These are phyloP conservation scores for Actinostola sp. DNA, from an alignment of 92 coral and sea anemone genomes.

Conservation along the genomic window DNA sequence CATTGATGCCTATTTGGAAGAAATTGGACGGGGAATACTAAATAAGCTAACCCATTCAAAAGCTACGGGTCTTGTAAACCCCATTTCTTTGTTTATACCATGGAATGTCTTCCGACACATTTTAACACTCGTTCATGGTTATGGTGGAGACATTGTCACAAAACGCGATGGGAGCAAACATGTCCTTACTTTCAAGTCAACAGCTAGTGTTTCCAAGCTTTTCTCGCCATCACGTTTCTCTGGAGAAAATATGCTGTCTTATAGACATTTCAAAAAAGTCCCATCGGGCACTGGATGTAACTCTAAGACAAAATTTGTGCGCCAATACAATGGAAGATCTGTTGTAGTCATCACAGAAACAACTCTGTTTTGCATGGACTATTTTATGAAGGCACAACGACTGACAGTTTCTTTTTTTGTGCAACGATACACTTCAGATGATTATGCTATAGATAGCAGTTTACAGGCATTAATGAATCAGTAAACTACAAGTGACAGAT, in stretches of 20 bases:
- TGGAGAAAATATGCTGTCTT: constrained; percentile 40
- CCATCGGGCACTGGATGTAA: constrained; percentile 20
- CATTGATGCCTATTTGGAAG: constrained; percentile 27
- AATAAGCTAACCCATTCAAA: constrained; percentile 44
- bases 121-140: constrained; percentile 31
- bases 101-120: constrained; percentile 17
- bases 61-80: constrained; percentile 46
- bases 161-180: background rate
- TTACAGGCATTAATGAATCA: constrained; percentile 18
- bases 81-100: constrained; percentile 39
- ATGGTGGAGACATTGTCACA: constrained; percentile 21
- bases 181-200: constrained; percentile 2
- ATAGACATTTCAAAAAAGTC: constrained; percentile 43
- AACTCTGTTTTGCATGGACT: constrained; percentile 33
- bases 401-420: constrained; percentile 20
- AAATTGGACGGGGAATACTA: constrained; percentile 20
- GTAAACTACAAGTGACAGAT: no score
- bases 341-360: constrained; percentile 27
- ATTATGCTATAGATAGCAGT: constrained; percentile 23
- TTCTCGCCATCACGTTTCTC: constrained; percentile 51
- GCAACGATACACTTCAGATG: constrained; percentile 20
- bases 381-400: constrained; percentile 11
- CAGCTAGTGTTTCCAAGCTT: constrained; percentile 13
- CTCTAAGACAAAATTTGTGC: constrained; percentile 7
- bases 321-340: constrained; percentile 37